phyloP scores from a whole-genome alignment of 2,888 invertebrate species.

The Ormyrus rosae region DNA sequence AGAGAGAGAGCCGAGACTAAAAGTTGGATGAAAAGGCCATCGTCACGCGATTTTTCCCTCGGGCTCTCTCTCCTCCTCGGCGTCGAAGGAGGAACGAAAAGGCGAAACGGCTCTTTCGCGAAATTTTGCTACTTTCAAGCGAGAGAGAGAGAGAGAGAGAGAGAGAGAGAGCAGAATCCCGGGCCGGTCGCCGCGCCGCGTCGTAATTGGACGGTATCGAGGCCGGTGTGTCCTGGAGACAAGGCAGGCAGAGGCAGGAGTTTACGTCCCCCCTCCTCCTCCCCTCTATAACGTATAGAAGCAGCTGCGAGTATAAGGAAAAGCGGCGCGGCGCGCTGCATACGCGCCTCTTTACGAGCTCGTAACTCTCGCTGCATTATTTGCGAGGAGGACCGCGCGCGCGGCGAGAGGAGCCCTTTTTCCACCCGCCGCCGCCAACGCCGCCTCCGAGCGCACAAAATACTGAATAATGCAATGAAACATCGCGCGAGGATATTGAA shows the following conservation, averaged over 20 bases:
- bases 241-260: neutral
- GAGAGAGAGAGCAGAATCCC: neutral
- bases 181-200: conserved; percentile 23
- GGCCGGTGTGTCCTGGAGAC: neutral
- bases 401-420: neutral
- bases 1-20: neutral
- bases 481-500: conserved; percentile 35
- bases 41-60: conserved; percentile 41
- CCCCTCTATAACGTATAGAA: too few species aligned
- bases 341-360: conserved; percentile 47
- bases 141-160: neutral
- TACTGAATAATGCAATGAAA: conserved; percentile 50
- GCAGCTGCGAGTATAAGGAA: neutral
- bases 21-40: conserved; percentile 49
- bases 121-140: conserved; percentile 64
- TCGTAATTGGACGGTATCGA: conserved; percentile 42
- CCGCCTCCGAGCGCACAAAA: neutral
- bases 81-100: conserved; percentile 21
- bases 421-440: neutral
- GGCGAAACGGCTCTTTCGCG: conserved; percentile 57
- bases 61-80: neutral
- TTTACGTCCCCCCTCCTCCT: neutral
- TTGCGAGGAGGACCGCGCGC: conserved; percentile 4
- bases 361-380: conserved; percentile 50
- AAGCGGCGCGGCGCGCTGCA: conserved; percentile 39